A percentile compares a stretch with the other conserved stretches of the same genome.
Conservation (phyloP, 2,797 vertebrate species). For the Enteromius treurensis region DNA sequence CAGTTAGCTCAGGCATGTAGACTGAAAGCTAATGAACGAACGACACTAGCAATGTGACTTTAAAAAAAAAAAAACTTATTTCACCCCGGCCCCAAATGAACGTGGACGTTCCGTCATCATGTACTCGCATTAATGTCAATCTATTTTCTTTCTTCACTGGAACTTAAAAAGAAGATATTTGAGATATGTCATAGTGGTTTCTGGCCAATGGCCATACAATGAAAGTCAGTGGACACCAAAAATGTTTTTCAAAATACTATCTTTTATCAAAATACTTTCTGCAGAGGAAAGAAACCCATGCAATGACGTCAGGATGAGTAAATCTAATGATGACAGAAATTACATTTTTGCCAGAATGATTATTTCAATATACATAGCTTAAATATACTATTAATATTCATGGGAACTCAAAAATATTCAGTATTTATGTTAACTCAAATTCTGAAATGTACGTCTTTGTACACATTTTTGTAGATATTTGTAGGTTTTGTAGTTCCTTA, state of each 20-base stretch:
- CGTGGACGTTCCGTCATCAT: neutral
- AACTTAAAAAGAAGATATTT: neutral
- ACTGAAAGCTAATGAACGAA: constrained; percentile 1
- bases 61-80: neutral
- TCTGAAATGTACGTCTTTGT: neutral
- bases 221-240: neutral
- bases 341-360: neutral
- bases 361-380: neutral
- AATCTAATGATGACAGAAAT: neutral
- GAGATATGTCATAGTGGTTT: neutral
- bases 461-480: neutral
- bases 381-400: neutral
- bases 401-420: no score
- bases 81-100: neutral
- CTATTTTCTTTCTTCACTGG: neutral
- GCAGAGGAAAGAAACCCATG: neutral
- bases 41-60: neutral
- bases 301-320: neutral
- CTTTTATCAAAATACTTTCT: neutral
- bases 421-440: neutral
- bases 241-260: neutral
- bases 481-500: neutral
- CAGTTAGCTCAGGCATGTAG: neutral
- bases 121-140: neutral
- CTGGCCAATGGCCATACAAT: neutral